phyloP scores from a whole-genome alignment of 92 coral and sea anemone genomes.

The Parazoanthus atlanticus region DNA sequence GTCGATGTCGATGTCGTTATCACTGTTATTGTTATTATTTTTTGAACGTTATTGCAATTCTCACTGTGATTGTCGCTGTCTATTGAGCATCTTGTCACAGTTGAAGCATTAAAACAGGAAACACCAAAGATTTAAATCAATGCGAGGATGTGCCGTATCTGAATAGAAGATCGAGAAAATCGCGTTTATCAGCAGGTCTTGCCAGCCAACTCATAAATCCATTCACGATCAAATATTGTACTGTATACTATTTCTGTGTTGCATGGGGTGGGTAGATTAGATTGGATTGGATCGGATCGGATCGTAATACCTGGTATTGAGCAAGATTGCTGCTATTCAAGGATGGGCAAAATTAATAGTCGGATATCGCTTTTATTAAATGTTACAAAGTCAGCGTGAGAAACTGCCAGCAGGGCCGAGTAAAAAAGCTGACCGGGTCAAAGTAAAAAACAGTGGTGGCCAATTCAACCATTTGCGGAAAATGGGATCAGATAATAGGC shows the following conservation, averaged over 20 bases:
- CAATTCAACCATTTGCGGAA: background rate
- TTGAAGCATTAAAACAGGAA: background rate
- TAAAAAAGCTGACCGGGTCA: background rate
- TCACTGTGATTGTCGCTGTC: no score
- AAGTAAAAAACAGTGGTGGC: background rate
- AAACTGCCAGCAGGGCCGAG: background rate
- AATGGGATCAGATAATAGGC: background rate
- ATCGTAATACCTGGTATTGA: no score
- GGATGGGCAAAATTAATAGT: background rate
- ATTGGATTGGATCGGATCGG: background rate
- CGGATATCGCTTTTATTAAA: background rate
- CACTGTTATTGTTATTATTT: no score
- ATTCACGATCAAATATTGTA: no score
- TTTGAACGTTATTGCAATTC: background rate
- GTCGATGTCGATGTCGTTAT: background rate
- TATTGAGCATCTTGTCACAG: background rate
- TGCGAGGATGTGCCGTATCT: background rate
- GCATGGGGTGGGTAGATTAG: background rate
- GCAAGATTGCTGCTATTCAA: background rate
- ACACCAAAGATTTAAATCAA: background rate
- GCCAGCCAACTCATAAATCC: no score
- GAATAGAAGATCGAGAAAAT: no score
- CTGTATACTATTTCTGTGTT: background rate
- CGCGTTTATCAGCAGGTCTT: background rate
- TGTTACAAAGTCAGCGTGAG: background rate